Base-by-base conservation (phyloP, 2,888 invertebrate species). In the Lumbricus terrestris region DNA sequence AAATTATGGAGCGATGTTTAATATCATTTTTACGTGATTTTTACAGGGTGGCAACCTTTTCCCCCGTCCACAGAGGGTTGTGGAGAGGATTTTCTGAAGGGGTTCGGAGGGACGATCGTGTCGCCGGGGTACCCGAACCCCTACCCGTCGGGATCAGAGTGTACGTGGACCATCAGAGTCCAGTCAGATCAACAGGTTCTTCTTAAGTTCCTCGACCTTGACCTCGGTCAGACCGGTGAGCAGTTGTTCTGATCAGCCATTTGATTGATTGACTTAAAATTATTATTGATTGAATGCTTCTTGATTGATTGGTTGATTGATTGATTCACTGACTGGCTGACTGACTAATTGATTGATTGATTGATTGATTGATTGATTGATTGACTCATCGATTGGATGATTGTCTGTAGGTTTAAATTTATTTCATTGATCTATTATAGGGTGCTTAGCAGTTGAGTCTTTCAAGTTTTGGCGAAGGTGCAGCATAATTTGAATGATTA, bases 51-150 rank as follows among this genome's bases (percentile, higher is more conserved):
- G 94, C 93, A 93, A 88, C 93, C 93, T 33, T 94, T 94, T 92
- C 92, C 93, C 18, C 91, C 93, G 1, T 93, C 93, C 0, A 93
- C 92, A 15, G 91, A 54, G 34, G 69, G n/a, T 3, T 92, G 92
- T 90, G 90, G 91, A 15, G n/a, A 89, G 0, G 90, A 90, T 35
- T 91, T 90, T 88, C 40, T 90, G 82, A 88, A 90, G 13, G 91
- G 91, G 34, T 89, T 88, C 20, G 92, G 92, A 0, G 99, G 99
- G 91, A 96, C 96, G 94, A 97, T 99, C 94, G 96, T 98, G 94
- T 98, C 98, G 92, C 98, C 99, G 92, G 98, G 98, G 92, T 99
- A 99, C 96, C 99, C 99, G 92, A 98, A 99, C 93, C 97, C 98
- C 94, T 99, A 99, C 96, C 98, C 98, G 93, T 98, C 98, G 96